Evolutionary conservation across 1,140 invertebrate species (phyloP), one percentile per base, ranked within the genome.

Genomic region (Philopotamus ludificatus): DNA sequence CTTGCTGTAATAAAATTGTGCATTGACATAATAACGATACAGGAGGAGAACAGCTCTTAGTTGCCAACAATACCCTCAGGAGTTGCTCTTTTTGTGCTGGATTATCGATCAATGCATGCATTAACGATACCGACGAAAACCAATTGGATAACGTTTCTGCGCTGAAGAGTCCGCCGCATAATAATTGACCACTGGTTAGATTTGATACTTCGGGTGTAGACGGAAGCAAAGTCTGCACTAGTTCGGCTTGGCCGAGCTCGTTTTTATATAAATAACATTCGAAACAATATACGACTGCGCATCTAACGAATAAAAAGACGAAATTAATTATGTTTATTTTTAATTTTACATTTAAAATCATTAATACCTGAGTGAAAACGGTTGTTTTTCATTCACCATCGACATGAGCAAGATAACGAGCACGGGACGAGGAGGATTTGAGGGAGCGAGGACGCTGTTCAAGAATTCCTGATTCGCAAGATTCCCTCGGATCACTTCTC

Each of bases 341-440:
- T 9, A 12, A 34, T 34, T 34, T 34, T 12, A 34, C 12, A 34
- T 34, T 34, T 12, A 34, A 34, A 34, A 26, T 16, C 34, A 15
- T 1, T 39, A 28, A 16, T 45, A 81, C 78, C 96, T 86, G 54
- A 99, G 77, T 7, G 86, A 78, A 75, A 99, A 93, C 10, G 94
- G 90, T 76, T 99, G 97, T 75, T 97, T 98, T 73, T 99, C 97
- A 77, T 98, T 98, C 1, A 99, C 94, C 95, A 99, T 98, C 0
- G 95, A 98, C 91, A 98, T 95, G 9, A 99, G 77, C 7, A 99
- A 80, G 42, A 99, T 91, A 0, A 99, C 90, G 49, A 99, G 90
- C 0, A 93, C 94, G 1, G 97, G 92, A 50, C 92, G 86, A 10
- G 96, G 93, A 28, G 96, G 95, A 73, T 85, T 91, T 12, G 91